phyloP scores from a whole-genome alignment of 2,888 invertebrate species.

The Lissonota sp. region DNA sequence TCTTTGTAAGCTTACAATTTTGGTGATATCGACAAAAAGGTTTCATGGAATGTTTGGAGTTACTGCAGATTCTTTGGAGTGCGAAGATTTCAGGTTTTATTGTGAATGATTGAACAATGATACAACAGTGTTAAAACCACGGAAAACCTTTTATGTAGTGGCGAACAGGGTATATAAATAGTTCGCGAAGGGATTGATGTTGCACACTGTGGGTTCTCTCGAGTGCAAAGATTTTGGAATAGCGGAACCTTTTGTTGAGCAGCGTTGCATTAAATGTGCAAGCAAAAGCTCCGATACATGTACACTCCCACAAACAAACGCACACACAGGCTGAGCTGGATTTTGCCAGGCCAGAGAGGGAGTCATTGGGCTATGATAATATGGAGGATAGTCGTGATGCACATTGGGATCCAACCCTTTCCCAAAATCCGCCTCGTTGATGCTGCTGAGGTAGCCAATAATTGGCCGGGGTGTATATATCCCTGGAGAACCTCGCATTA shows the following conservation, averaged over 20 bases:
- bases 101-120: too few species aligned
- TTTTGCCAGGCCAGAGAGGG: conserved; percentile 11
- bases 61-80: too few species aligned
- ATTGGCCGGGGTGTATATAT: conserved; percentile 48
- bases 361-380: not conserved
- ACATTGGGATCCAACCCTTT: conserved; percentile 19
- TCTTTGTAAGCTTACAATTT: too few species aligned
- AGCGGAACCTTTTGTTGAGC: not conserved
- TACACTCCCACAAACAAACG: too few species aligned
- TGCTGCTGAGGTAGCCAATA: conserved; percentile 60
- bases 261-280: conserved; percentile 15
- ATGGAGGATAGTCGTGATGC: conserved; percentile 16
- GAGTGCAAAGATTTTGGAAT: conserved; percentile 13
- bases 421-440: conserved; percentile 15
- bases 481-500: conserved; percentile 61
- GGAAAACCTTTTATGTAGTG: too few species aligned
- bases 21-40: too few species aligned
- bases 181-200: too few species aligned
- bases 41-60: too few species aligned
- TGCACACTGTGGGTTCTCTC: not conserved
- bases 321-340: conserved; percentile 11
- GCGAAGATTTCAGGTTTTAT: too few species aligned
- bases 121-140: too few species aligned
- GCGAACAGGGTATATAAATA: too few species aligned
- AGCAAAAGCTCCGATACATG: not conserved